Base-by-base conservation (phyloP, 2,888 invertebrate species). In the Gymnocheta viridis region DNA sequence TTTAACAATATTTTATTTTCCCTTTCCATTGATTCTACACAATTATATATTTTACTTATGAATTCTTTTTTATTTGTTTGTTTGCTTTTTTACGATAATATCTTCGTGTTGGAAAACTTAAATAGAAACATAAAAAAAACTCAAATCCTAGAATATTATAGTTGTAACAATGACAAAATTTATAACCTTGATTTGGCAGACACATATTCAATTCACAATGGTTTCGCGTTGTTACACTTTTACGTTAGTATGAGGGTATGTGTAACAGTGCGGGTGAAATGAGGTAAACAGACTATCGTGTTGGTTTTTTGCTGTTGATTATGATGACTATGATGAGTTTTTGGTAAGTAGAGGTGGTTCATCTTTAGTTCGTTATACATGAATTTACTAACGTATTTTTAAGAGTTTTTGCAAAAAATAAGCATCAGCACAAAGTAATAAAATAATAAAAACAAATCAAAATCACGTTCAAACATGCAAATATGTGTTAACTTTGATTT, bases 391-490 rank as follows among this genome's bases (percentile, higher is more conserved):
- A n/a, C 24, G 19, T n/a, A n/a, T n/a, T n/a, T n/a, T n/a, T n/a
- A 58, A 49, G 35, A 58, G 58, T 38, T n/a, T n/a, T n/a, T n/a
- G n/a, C n/a, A 27, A 44, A 32, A 19, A 72, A 32, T 4, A 1
- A 35, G 17, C 12, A 9, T 6, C 22, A 35, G 60, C 5, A 62
- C 2, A 73, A 84, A 72, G 86, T 88, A 86, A 83, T 85, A 81
- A 85, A 86, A 80, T 82, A 86, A 80, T 82, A 81, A 85, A 86
- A 88, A 87, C 86, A 89, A 88, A 90, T 89, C 87, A 88, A 87
- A 89, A 90, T 89, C 90, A 90, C 89, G 89, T 87, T 89, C 89
- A 89, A 88, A 90, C 90, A 90, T 90, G 90, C 89, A 89, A 89
- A 89, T 89, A 89, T 88, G 88, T 89, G 87, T 89, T 89, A 87